Conservation (phyloP, 1,140 invertebrate species). For the Caenorhabditis brenneri region DNA sequence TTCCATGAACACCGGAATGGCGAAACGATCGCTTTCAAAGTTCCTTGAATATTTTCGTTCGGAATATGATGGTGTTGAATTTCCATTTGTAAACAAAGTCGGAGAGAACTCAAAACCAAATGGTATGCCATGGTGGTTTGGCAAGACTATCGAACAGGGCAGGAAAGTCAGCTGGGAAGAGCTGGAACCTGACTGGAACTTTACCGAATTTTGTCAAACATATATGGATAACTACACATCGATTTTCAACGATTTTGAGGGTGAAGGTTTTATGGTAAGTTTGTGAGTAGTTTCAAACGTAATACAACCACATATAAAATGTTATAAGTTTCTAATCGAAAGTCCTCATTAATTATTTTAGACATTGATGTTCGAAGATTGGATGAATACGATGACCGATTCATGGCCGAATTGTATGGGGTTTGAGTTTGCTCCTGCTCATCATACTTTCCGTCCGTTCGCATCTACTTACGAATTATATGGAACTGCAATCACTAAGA, state of each 20-base stretch:
- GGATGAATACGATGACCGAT: neutral
- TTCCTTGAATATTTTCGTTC: neutral
- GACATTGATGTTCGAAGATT: neutral
- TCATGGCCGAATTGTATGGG: neutral
- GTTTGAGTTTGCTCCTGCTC: neutral
- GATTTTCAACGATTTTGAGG: neutral
- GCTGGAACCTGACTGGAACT: neutral
- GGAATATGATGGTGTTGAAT: neutral
- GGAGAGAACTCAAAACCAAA: neutral
- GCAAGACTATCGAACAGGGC: neutral
- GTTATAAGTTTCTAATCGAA: no score
- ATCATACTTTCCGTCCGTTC: neutral
- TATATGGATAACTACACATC: neutral
- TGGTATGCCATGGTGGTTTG: neutral
- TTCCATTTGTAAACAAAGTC: conserved; percentile 18
- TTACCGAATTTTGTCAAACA: neutral
- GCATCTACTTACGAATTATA: no score
- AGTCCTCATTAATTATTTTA: no score
- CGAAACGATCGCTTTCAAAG: neutral
- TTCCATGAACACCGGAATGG: neutral
- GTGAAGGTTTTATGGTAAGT: neutral
- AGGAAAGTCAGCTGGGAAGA: neutral
- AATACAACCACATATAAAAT: no score
- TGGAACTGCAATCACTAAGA: neutral
- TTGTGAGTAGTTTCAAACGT: no score